These are phyloP conservation scores for Lypha dubia DNA, from an alignment of 2,888 invertebrate species.

Conservation along the genomic window DNA sequence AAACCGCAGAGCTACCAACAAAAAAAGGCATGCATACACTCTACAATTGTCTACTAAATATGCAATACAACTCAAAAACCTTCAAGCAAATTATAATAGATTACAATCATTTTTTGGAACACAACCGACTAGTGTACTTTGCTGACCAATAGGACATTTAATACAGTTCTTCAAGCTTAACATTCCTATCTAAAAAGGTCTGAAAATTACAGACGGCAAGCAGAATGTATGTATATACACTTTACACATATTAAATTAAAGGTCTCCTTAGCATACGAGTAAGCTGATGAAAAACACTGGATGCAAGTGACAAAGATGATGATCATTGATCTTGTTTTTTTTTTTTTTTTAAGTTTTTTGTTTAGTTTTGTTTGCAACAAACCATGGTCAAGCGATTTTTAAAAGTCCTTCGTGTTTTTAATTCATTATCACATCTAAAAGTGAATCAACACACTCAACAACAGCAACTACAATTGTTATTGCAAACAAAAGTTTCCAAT, in stretches of 20 bases:
- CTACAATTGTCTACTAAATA: slow-evolving; percentile 29
- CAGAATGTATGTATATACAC: slow-evolving; percentile 2
- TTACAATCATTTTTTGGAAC: slow-evolving; percentile 62
- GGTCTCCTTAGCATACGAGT: slow-evolving; percentile 17
- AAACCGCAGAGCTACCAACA: too few relatives aligned
- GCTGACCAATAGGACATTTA: slow-evolving; percentile 25
- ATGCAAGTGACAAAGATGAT: slow-evolving; percentile 63
- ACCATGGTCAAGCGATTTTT: slow-evolving; percentile 49
- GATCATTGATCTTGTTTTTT: slow-evolving; percentile 67
- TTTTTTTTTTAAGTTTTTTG: not conserved
- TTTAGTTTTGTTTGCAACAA: not conserved
- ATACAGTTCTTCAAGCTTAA: slow-evolving; percentile 18
- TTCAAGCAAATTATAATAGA: slow-evolving; percentile 19
- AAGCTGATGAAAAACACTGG: slow-evolving; percentile 33
- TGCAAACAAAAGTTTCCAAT: slow-evolving; percentile 53
- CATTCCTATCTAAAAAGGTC: slow-evolving; percentile 38
- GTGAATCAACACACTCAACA: slow-evolving; percentile 43
- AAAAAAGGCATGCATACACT: not conserved
- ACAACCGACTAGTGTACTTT: slow-evolving; percentile 3
- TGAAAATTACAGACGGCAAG: slow-evolving; percentile 37
- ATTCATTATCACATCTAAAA: slow-evolving; percentile 68
- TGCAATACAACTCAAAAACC: slow-evolving; percentile 18
- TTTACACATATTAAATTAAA: slow-evolving; percentile 37
- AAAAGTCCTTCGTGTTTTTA: slow-evolving; percentile 67
- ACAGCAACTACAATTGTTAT: slow-evolving; percentile 26